A percentile compares a stretch with the other conserved stretches of the same genome.
These are phyloP conservation scores for Iphiclides podalirius DNA, from an alignment of 2,888 invertebrate species.

Conservation along the genomic window DNA sequence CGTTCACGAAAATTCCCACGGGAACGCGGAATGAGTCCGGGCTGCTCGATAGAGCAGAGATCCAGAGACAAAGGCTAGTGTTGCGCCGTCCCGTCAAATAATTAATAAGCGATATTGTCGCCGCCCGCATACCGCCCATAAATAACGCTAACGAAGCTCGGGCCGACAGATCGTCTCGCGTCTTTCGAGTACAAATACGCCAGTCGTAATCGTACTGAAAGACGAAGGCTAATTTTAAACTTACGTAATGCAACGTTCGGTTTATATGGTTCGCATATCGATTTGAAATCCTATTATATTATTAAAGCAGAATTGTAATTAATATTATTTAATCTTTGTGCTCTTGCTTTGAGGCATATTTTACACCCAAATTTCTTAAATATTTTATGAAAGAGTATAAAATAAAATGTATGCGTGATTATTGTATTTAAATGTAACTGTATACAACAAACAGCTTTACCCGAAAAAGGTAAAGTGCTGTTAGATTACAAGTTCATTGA, in stretches of 20 bases:
- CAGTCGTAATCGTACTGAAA: constrained; percentile 7
- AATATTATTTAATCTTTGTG: too few species aligned
- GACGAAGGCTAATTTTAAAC: neutral
- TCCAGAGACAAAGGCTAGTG: constrained; percentile 23
- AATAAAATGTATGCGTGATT: too few species aligned
- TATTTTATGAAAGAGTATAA: too few species aligned
- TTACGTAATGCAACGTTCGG: too few species aligned
- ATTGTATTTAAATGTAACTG: too few species aligned
- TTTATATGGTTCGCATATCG: too few species aligned
- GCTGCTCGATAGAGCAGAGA: constrained; percentile 11
- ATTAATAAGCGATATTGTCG: constrained; percentile 52
- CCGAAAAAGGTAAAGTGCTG: neutral
- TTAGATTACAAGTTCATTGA: neutral
- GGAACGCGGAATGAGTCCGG: constrained; percentile 10
- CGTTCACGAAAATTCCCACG: constrained; percentile 26
- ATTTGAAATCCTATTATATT: too few species aligned
- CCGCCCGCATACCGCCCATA: constrained; percentile 50
- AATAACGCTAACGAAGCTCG: constrained; percentile 50
- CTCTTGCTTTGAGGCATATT: too few species aligned
- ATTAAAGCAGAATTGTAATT: too few species aligned
- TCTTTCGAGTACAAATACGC: neutral
- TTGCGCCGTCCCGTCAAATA: constrained; percentile 45
- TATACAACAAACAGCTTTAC: too few species aligned
- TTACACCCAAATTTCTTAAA: too few species aligned
- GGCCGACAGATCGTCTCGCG: constrained; percentile 26